Evolutionary conservation across 1,140 invertebrate genomes (phyloP).

Genomic region (Drosophila rufa): DNA sequence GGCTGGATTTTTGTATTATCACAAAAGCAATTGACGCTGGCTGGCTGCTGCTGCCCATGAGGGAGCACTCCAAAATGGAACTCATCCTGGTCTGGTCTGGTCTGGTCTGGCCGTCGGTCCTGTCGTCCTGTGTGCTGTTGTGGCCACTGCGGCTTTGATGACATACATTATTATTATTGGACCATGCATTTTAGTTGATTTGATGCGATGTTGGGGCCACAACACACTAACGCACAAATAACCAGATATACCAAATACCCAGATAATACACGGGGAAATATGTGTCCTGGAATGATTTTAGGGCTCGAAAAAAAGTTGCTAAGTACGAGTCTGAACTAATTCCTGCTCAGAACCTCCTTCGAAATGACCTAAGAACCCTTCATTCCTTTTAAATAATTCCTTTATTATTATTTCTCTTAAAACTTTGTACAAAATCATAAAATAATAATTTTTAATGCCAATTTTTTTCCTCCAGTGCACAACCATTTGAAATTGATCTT

Average conservation of each 20-base stretch:
- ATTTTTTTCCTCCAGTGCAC: too few species aligned
- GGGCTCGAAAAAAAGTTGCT: too few species aligned
- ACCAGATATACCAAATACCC: slow-evolving; percentile 2
- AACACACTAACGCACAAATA: slow-evolving; percentile 9
- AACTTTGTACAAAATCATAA: background rate
- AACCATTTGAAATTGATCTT: background rate
- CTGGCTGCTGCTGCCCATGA: slow-evolving; percentile 15
- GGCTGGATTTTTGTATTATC: slow-evolving; percentile 37
- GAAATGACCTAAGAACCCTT: too few species aligned
- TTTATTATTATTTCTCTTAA: too few species aligned
- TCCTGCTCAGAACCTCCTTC: too few species aligned
- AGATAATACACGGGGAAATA: background rate
- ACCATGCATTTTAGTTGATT: slow-evolving; percentile 62
- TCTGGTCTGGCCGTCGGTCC: too few species aligned
- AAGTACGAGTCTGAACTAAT: too few species aligned
- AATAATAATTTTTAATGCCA: background rate
- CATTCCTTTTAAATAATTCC: too few species aligned
- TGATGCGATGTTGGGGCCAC: slow-evolving; percentile 38
- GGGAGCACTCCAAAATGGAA: slow-evolving; percentile 28
- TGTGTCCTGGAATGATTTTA: too few species aligned
- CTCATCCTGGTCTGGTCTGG: background rate
- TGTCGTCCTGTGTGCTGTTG: slow-evolving; percentile 1
- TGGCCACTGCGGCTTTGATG: slow-evolving; percentile 41
- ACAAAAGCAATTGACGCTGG: slow-evolving; percentile 42
- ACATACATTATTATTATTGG: slow-evolving; percentile 60